Evolutionary conservation across 1,140 invertebrate species (phyloP), one percentile per base, ranked within the genome.

Genomic region (Drosophila kohkoa): DNA sequence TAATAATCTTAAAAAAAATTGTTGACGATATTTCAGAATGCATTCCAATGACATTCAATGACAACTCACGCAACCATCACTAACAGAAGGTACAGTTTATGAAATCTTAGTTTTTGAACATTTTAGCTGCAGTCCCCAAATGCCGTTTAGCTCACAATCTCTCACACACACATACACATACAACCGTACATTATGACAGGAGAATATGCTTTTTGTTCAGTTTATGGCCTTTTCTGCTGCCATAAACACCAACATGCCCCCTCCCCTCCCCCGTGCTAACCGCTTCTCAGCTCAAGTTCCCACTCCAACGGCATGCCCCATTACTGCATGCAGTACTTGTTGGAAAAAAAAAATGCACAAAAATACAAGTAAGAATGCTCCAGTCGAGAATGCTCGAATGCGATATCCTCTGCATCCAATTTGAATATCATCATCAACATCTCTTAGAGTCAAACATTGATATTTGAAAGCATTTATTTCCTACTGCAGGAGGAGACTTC

Each of bases 161-260:
- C 52, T 69, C 65, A 60, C 74, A 64, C 69, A 65, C 69, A 46
- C 75, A 69, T 46, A 55, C 4, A 68, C 49, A 52, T 13, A 41
- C 35, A 25, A 25, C 41, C 43, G 49, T 38, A 63, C 30, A 54
- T n/a, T 20, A 64, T 13, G 28, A 38, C 58, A 38, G 58, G 55
- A 66, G 63, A 83, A 83, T 83, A 88, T 87, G 83, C 79, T 88
- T 73, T 87, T 87, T 87, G 80, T 87, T 87, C 83, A 80, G 82
- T 82, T 87, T 87, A 87, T 87, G 83, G 83, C 83, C 83, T 87
- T 86, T 87, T 83, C 81, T 83, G 80, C 80, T 88, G 80, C 83
- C 83, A 86, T 87, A 86, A 87, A 79, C 79, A 87, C 80, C 65
- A 75, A 74, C 82, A 82, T 64, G 35, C 15, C 13, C 20, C 20